Conservation (phyloP, 2,888 invertebrate genomes). For the Sinotaia quadrata region DNA sequence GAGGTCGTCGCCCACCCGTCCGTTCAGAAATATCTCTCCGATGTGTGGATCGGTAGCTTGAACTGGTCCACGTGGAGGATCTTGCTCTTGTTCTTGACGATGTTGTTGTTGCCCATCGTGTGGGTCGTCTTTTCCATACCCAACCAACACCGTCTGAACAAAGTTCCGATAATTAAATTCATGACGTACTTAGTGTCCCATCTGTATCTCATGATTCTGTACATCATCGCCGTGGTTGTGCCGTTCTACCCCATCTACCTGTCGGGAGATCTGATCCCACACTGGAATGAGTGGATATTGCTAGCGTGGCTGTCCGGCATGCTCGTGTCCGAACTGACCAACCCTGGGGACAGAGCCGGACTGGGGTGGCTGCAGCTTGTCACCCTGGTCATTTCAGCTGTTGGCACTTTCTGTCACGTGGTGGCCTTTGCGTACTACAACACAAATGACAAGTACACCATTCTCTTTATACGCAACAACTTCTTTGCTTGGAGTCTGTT, state of each 20-base stretch:
- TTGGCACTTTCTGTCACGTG: constrained; percentile 80
- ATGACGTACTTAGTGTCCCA: constrained; percentile 99
- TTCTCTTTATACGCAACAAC: constrained; percentile 94
- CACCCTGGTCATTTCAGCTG: constrained; percentile 83
- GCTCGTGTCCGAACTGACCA: constrained; percentile 94
- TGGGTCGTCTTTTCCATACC: constrained; percentile 97
- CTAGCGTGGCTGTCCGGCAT: constrained; percentile 95
- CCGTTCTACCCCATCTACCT: constrained; percentile 71
- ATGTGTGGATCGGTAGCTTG: constrained; percentile 97
- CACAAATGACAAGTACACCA: constrained; percentile 78
- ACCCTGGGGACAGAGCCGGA: constrained; percentile 97
- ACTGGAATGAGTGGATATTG: constrained; percentile 97
- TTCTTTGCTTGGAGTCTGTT: constrained; percentile 95
- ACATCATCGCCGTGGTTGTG: constrained; percentile 81
- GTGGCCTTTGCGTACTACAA: constrained; percentile 76
- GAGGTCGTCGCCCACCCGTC: constrained; percentile 94
- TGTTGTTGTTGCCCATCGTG: constrained; percentile 93
- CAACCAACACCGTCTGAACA: constrained; percentile 94
- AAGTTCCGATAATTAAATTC: constrained; percentile 99
- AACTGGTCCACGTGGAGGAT: constrained; percentile 96
- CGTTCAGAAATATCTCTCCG: constrained; percentile 92
- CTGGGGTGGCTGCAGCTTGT: constrained; percentile 85
- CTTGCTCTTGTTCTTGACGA: constrained; percentile 84
- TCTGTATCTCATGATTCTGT: constrained; percentile 94
- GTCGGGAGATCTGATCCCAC: constrained; percentile 80